Evolutionary conservation across 64 coral and sea anemone species (phyloP).

Genomic region (Orbicella faveolata): DNA sequence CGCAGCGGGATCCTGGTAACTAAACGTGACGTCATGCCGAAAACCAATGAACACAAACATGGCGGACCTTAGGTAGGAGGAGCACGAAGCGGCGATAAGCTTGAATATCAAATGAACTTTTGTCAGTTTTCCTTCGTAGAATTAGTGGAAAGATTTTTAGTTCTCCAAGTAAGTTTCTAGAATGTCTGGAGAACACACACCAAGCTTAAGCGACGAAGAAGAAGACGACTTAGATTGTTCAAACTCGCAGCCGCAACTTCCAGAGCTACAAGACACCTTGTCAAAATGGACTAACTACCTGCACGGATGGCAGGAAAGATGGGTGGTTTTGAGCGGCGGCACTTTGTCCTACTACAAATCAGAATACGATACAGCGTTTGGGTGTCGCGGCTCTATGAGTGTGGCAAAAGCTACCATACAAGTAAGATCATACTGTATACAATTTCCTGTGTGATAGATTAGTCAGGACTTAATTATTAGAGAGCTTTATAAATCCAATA

Average conservation of each 20-base stretch:
- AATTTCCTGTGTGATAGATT: neutral
- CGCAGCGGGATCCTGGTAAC: constrained; percentile 13
- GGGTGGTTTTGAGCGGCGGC: constrained; percentile 85
- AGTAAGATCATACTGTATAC: constrained; percentile 32
- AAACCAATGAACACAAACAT: constrained; percentile 26
- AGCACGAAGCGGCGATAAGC: constrained; percentile 19
- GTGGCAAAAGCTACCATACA: constrained; percentile 90
- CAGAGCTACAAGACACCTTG: constrained; percentile 85
- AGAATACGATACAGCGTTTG: constrained; percentile 93
- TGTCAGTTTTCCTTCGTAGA: neutral
- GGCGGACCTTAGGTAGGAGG: constrained; percentile 10
- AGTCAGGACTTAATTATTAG: neutral
- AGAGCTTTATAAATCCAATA: constrained; percentile 2
- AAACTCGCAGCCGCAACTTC: constrained; percentile 60
- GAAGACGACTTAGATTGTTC: constrained; percentile 75
- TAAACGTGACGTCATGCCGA: constrained; percentile 23
- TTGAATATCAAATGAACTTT: constrained; percentile 36
- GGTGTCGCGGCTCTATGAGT: constrained; percentile 95
- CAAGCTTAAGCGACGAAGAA: constrained; percentile 95
- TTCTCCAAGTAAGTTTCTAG: constrained; percentile 2
- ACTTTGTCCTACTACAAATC: constrained; percentile 97
- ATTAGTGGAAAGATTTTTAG: neutral
- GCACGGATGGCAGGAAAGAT: constrained; percentile 99
- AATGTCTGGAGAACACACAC: constrained; percentile 93
- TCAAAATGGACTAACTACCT: constrained; percentile 99